A percentile compares a stretch with the other conserved stretches of the same genome.
Conservation (phyloP, 2,797 vertebrate species). For the Sebastes minor region DNA sequence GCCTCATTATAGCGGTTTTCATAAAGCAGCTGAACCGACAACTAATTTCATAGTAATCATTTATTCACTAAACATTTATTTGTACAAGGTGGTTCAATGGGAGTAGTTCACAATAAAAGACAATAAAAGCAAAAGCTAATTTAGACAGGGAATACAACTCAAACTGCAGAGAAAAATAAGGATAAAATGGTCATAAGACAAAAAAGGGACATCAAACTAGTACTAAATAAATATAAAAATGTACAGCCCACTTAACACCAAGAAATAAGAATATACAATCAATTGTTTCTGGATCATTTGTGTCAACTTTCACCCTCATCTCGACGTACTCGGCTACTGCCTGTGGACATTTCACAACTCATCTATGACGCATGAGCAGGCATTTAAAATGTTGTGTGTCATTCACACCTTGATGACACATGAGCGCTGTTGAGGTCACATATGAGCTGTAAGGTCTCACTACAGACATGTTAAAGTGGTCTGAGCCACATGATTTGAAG, state of each 20-base stretch:
- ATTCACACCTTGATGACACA: background rate
- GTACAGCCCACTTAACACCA: background rate
- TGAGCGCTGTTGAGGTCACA: background rate
- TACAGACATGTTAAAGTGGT: background rate
- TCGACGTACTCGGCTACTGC: background rate
- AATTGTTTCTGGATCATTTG: background rate
- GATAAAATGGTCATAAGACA: background rate
- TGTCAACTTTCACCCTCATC: background rate
- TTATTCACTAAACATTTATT: background rate
- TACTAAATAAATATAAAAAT: background rate
- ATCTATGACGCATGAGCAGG: background rate
- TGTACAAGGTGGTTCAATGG: background rate
- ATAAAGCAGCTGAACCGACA: background rate
- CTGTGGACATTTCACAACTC: background rate
- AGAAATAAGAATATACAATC: background rate
- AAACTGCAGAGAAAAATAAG: background rate
- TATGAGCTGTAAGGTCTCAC: background rate
- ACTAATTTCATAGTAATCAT: background rate
- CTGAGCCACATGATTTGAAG: background rate
- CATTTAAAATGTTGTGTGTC: background rate
- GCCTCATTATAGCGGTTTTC: background rate
- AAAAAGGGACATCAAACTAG: background rate
- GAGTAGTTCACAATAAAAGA: background rate
- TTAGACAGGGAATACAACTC: background rate
- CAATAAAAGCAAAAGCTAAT: background rate